Evolutionary conservation across 2,888 invertebrate species (phyloP).

Genomic region (Pseudococcus jackbeardsleyi): DNA sequence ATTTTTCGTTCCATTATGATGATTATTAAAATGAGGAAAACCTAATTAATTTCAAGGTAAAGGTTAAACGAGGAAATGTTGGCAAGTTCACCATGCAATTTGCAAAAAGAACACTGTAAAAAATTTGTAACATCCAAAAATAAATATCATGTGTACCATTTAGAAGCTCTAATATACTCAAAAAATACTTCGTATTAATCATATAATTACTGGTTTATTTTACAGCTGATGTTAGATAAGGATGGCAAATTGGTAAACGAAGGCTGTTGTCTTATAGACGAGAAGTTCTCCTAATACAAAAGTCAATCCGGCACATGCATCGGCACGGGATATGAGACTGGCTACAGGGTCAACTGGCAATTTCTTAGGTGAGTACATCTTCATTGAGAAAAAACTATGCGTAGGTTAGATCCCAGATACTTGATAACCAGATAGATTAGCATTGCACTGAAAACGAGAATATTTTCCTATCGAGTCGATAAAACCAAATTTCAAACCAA

Average conservation of each 20-base stretch:
- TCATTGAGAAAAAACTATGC: not conserved
- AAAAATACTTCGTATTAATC: conserved; percentile 7
- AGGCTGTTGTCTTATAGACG: not conserved
- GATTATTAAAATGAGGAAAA: conserved; percentile 40
- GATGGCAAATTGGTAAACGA: not conserved
- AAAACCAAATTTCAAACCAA: not conserved
- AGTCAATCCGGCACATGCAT: not conserved
- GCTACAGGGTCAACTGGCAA: conserved; percentile 11
- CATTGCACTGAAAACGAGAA: not conserved
- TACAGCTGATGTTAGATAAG: conserved; percentile 26
- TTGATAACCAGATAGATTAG: not conserved
- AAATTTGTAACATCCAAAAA: conserved; percentile 14
- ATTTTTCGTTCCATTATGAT: conserved; percentile 8
- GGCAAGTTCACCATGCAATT: conserved; percentile 15
- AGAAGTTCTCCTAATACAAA: conserved; percentile 12
- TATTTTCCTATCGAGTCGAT: not conserved
- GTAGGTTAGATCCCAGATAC: not conserved
- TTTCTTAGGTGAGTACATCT: conserved; percentile 21
- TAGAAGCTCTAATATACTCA: not conserved
- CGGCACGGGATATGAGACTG: not conserved
- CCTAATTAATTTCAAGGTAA: conserved; percentile 52
- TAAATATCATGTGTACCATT: not conserved
- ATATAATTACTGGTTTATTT: conserved; percentile 6
- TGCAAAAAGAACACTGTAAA: not conserved
- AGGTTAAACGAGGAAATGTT: conserved; percentile 24